Evolutionary conservation across 2,888 invertebrate species (phyloP), one percentile per base, ranked within the genome.

Genomic region (Hofmannophila pseudospretella): DNA sequence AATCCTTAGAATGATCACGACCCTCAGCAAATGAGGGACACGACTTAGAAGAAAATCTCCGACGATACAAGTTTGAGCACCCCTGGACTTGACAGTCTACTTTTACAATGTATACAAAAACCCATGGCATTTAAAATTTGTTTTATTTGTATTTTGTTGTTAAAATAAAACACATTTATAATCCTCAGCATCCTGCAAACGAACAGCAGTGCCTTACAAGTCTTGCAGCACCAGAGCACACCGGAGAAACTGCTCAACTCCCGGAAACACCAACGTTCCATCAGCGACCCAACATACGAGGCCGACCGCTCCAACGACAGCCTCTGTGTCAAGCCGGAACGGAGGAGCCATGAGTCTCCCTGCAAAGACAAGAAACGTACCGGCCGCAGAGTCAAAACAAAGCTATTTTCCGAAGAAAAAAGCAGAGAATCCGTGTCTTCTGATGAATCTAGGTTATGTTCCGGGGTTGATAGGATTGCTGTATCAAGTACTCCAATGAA

Each of bases 401-500:
- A 82, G 47, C 52, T 86, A 0, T 85, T 85, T 29, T 51, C 65
- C 0, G 85, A 85, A 8, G 81, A 82, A 0, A 73, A 66, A 27
- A 63, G 48, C 7, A 60, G 65, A 30, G 55, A 69, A 1, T 74
- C 84, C 0, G 33, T 68, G 0, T 79, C 79, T 0, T 78, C 84
- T 0, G 82, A 85, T 39, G 85, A 85, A 30, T 78, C 78, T 0
- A 59, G 68, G 33, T 34, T 81, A 0, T 76, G 68, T 14, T 23
- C 45, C 0, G 74, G 79, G 0, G 42, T 78, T 1, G 80, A 82
- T 10, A 61, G 64, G 39, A 33, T 82, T 0, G 53, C 60, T 0
- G 32, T 81, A 23, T 71, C 84, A 0, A 84, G 82, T 38, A 86
- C 85, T 1, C 85, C 85, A 0, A 32, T 82, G 42, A 85, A 86